Percentiles rank a stretch among this genome's conserved stretches.
These are phyloP conservation scores for Alcedo atthis DNA, from an alignment of 2,797 vertebrate genomes.

Conservation along the genomic window DNA sequence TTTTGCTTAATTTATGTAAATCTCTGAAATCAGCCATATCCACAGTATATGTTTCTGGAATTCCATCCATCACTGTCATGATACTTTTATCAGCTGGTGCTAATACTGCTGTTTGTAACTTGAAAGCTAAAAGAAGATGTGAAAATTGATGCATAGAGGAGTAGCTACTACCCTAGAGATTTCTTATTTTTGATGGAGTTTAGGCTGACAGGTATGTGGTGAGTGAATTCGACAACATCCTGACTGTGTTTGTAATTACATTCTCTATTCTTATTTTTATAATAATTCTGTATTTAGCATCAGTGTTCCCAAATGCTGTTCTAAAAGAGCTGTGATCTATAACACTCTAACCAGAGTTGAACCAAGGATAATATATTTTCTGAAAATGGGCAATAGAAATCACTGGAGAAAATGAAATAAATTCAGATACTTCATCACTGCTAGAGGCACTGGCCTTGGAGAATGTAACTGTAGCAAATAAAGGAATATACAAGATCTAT, in stretches of 20 bases:
- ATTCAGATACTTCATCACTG: slow-evolving; percentile 4
- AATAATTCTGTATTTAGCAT: slow-evolving; percentile 1
- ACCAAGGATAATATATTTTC: not conserved
- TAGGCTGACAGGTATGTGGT: not conserved
- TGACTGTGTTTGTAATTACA: not conserved
- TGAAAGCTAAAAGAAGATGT: slow-evolving; percentile 50
- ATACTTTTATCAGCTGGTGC: slow-evolving; percentile 59
- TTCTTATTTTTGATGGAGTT: slow-evolving; percentile 25
- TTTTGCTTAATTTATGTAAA: slow-evolving; percentile 33
- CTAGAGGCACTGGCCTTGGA: slow-evolving; percentile 28
- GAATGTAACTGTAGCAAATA: not conserved
- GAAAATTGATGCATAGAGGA: slow-evolving; percentile 47
- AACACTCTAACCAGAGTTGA: not conserved
- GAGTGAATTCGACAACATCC: not conserved
- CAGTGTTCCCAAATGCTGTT: not conserved
- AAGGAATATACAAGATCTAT: not conserved
- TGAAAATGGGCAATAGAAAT: slow-evolving; percentile 20
- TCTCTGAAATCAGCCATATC: slow-evolving; percentile 54
- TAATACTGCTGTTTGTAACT: slow-evolving; percentile 52
- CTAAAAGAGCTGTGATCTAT: not conserved
- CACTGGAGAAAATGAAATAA: slow-evolving; percentile 24
- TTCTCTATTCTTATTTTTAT: not conserved
- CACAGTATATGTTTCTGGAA: slow-evolving; percentile 13
- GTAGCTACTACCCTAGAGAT: slow-evolving; percentile 21
- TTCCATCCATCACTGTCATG: slow-evolving; percentile 38